Base-by-base conservation (phyloP, 2,113 vertebrate genomes). In the Nesospiza acunhae region DNA sequence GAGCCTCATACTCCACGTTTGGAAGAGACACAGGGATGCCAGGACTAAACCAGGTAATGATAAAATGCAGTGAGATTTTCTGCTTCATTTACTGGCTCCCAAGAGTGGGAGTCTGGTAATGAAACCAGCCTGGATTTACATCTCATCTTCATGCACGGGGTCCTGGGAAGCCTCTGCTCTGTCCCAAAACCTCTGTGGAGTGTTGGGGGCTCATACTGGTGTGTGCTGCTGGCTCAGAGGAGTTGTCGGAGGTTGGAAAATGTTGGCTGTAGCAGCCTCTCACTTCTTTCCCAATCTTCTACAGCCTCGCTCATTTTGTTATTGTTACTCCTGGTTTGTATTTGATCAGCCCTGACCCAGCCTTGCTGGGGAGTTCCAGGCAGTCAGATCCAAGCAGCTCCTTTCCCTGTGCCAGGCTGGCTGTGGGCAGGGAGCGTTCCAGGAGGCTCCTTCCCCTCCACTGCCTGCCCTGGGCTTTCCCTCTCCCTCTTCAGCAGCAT, bases 1-100 rank as follows among this genome's bases (percentile, higher is more conserved):
- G 99, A 89, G 97, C 98, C 41, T 70, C 98, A 0, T 99, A 99
- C 78, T 91, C 98, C 73, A 94, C 98, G 4, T 99, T 99, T 15
- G 98, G 98, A 94, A 98, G 98, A 96, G 99, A 99, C 70, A 77
- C 99, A 22, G 97, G 98, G 37, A 97, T 98, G 39, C 93, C 98
- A 7, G 70, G 97, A 44, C 82, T 98, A 49, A 97, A 96, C 82
- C 98, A 98, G 98, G 98, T 98, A 96, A 97, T 14, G 10, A 75
- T 22, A 23, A 81, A 67, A 70, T 8, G 8, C 35, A 4, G 3
- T 23, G 60, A 59, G 35, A 37, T 52, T 44, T 53, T 85, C 80
- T 72, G 28, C 64, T 82, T 78, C 23, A 2, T 78, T 86, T 94
- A 3, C 35, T 42, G 69, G 56, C 79, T 69, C 62, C 59, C 1